Base-by-base conservation (phyloP, 92 coral and sea anemone species). In the Bergia puertoricense region DNA sequence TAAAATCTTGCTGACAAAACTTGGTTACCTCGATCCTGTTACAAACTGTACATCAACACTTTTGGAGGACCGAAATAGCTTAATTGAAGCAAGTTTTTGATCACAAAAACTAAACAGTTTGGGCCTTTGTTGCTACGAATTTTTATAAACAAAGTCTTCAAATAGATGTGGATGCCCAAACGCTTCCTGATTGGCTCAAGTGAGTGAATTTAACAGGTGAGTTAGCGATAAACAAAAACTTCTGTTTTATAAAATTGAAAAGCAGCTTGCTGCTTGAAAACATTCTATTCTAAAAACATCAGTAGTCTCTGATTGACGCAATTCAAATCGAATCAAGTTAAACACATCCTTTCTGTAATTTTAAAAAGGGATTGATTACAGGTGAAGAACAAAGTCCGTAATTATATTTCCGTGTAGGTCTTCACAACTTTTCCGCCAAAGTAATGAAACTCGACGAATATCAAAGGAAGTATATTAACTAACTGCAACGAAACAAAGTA, bases 151-250 rank as follows among this genome's bases (percentile, higher is more conserved):
- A 79, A 79, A 79, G 44, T 14, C 40, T 37, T 51, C 23, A 46
- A 79, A 46, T 79, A 51, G 8, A 40, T 79, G n/a, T 30, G 69
- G 43, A 50, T 51, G 20, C 36, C 22, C 30, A 3, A 79, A 30
- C 4, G 45, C 43, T 2, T 11, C 8, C 42, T 56, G 83, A 79
- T 79, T 79, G 83, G 83, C 30, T 79, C 83, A 79, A 51, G 69
- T 79, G n/a, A 50, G 67, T 38, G 83, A 46, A 56, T 36, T 79
- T 79, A 79, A 79, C 83, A 79, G 83, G 83, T 79, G 83, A 15
- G 45, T 5, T 6, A 1, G 5, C 8, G 38, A 18, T 41, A 76
- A 76, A 76, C 54, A 76, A 20, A n/a, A 76, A 6, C 46, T 62
- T 6, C 23, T 16, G 2, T 76, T 16, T n/a, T 6, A 76, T 16